Evolutionary conservation across 2,797 vertebrate species (phyloP), one percentile per base, ranked within the genome.

Genomic region (Meriones psammophilus): DNA sequence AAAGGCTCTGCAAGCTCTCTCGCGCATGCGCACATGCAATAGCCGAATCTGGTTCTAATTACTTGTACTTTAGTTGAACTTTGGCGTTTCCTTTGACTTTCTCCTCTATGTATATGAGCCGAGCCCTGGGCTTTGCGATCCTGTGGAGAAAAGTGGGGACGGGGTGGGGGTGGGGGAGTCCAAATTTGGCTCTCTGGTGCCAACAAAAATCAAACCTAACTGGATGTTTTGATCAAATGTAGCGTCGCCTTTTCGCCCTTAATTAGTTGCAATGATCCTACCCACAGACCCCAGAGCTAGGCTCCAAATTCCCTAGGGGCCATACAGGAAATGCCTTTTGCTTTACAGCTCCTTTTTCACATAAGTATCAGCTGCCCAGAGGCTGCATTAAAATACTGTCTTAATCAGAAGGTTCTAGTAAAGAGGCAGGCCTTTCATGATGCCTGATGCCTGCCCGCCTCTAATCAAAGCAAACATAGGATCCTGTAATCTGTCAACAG

Each of bases 61-160:
- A 99, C 98, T 98, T 99, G 99, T 98, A 99, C 99, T 99, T 98
- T 99, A 98, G 98, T 98, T 99, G 99, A 99, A 99, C 99, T 99
- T 99, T 99, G 98, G 98, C 98, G 98, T 99, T 99, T 99, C 99
- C 99, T 99, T 98, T 99, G 98, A 99, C 99, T 98, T 98, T 98
- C 96, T 98, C 98, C 98, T 98, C 98, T 98, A 99, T 98, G 98
- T 98, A 99, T 99, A 98, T 98, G 98, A 99, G 99, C 74, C 98
- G 98, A 99, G 99, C 74, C 98, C 98, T 98, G 98, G 95, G 97
- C 98, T 97, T 98, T 96, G 97, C 97, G 97, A 97, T 99, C 98
- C 98, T 98, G 98, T 98, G 98, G 98, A 97, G 98, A 98, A 98
- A 97, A 97, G 97, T 89, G 94, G 94, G 96, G 7, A 18, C 13